Evolutionary conservation across 2,797 vertebrate species (phyloP).

Genomic region (Rhadinocentrus ornatus): DNA sequence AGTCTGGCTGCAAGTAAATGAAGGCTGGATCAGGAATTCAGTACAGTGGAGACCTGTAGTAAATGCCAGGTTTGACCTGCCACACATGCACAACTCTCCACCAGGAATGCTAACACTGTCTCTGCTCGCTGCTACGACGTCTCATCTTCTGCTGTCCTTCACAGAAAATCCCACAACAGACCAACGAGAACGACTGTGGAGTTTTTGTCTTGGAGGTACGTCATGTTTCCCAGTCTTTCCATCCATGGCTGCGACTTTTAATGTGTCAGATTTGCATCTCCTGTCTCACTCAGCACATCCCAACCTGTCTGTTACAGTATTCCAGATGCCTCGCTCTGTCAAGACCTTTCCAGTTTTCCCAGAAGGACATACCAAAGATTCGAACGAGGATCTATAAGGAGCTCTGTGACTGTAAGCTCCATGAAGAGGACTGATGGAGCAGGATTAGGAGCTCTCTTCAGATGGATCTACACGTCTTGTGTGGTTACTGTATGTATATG

Average conservation of each 20-base stretch:
- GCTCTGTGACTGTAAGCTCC: conserved; percentile 92
- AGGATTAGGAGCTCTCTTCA: conserved; percentile 9
- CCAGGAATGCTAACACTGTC: too few species aligned
- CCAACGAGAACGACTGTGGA: conserved; percentile 98
- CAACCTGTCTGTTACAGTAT: conserved; percentile 82
- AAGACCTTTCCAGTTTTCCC: conserved; percentile 93
- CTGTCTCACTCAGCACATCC: neutral
- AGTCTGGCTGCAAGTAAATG: too few species aligned
- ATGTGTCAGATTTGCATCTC: neutral
- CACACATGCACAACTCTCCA: too few species aligned
- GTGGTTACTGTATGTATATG: conserved; percentile 26
- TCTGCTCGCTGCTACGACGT: conserved; percentile 8
- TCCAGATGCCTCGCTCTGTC: conserved; percentile 95
- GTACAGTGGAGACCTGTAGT: too few species aligned
- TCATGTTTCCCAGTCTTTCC: neutral
- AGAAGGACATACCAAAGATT: conserved; percentile 95
- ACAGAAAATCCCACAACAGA: conserved; percentile 95
- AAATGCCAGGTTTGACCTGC: too few species aligned
- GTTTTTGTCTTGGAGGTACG: conserved; percentile 97
- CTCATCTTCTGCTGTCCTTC: conserved; percentile 46
- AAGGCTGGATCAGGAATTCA: too few species aligned
- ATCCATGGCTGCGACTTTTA: fast-evolving
- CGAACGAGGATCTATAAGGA: conserved; percentile 98
- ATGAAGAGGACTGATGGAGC: conserved; percentile 71
- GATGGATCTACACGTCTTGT: neutral